These are phyloP conservation scores for Clupea harengus DNA, from an alignment of 2,113 vertebrate genomes.

Conservation along the genomic window DNA sequence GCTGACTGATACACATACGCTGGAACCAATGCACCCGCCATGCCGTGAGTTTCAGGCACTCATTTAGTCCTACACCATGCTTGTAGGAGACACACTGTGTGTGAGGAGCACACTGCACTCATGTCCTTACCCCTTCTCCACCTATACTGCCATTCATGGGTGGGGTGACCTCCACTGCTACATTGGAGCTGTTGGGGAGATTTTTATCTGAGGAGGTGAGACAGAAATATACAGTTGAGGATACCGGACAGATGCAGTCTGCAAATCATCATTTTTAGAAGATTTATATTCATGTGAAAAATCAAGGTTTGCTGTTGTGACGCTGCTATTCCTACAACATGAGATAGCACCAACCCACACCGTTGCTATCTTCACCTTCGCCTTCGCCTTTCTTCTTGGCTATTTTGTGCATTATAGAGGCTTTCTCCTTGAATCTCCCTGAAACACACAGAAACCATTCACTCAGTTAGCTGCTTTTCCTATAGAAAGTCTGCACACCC, in stretches of 20 bases:
- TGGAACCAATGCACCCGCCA: not conserved
- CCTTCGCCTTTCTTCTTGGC: constrained; percentile 91
- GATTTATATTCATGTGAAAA: not conserved
- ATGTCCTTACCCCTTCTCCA: constrained; percentile 61
- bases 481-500: too few species aligned
- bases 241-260: not conserved
- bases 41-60: too few species aligned
- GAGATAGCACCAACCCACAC: constrained; percentile 70
- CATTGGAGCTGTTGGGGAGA: constrained; percentile 78
- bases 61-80: not conserved
- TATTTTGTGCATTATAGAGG: constrained; percentile 92
- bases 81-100: not conserved
- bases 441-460: constrained; percentile 47
- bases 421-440: constrained; percentile 92
- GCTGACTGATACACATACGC: too few species aligned
- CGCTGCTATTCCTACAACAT: not conserved
- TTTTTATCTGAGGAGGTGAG: constrained; percentile 72
- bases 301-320: not conserved
- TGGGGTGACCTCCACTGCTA: constrained; percentile 89
- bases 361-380: constrained; percentile 77
- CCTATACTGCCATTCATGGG: constrained; percentile 82
- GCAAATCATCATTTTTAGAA: not conserved
- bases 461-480: too few species aligned
- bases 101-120: not conserved
- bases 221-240: not conserved